Evolutionary conservation across 2,888 invertebrate species (phyloP).

Genomic region (Noctua janthe): DNA sequence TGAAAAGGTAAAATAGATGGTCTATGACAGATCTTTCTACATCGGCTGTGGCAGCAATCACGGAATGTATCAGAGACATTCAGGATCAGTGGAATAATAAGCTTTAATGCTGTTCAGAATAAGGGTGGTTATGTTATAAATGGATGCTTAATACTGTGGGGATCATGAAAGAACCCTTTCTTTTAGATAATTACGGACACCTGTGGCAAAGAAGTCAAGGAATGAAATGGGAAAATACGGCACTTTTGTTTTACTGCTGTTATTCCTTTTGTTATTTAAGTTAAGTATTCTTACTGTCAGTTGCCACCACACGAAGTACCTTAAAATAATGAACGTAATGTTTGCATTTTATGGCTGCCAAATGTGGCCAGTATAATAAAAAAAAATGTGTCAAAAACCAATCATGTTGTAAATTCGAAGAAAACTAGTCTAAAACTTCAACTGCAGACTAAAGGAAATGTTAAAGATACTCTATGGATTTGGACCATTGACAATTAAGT

Average conservation of each 20-base stretch:
- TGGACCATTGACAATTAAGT: not conserved
- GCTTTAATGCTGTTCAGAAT: slow-evolving; percentile 29
- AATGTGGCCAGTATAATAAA: too few relatives aligned
- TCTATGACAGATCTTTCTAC: slow-evolving; percentile 39
- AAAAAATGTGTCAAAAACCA: not conserved
- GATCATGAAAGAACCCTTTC: slow-evolving; percentile 71
- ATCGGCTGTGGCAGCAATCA: slow-evolving; percentile 38
- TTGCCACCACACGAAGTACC: not conserved
- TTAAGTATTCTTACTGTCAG: slow-evolving; percentile 9
- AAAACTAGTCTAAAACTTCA: not conserved
- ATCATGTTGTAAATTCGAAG: not conserved
- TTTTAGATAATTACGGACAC: slow-evolving; percentile 74
- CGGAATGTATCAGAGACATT: slow-evolving; percentile 36
- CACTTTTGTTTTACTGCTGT: slow-evolving; percentile 57
- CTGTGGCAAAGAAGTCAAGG: slow-evolving; percentile 68
- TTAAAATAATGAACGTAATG: slow-evolving; percentile 12
- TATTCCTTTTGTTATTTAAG: slow-evolving; percentile 42
- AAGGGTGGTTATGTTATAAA: slow-evolving; percentile 51
- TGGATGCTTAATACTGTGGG: slow-evolving; percentile 56
- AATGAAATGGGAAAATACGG: slow-evolving; percentile 57
- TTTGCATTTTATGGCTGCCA: not conserved
- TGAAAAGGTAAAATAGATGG: not conserved
- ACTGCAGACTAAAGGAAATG: not conserved
- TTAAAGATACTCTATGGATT: not conserved
- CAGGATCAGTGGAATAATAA: slow-evolving; percentile 40